phyloP scores from a whole-genome alignment of 2,888 invertebrate species.

The Hololepta plana region DNA sequence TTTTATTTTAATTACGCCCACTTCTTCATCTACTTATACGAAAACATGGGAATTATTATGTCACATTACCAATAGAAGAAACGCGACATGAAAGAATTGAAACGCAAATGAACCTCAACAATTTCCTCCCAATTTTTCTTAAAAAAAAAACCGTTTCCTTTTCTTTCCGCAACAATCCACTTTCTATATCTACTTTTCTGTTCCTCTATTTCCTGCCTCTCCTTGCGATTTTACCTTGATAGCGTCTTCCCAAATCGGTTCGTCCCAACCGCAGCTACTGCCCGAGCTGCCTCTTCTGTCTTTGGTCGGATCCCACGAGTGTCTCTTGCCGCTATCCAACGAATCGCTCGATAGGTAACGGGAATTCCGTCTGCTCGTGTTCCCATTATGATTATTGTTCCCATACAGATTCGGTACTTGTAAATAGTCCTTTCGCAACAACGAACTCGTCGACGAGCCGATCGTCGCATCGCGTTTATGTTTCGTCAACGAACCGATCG shows the following conservation, averaged over 20 bases:
- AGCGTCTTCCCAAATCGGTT: constrained; percentile 43
- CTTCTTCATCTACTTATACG: too few species aligned
- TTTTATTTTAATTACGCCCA: too few species aligned
- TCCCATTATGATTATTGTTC: not conserved
- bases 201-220: constrained; percentile 1
- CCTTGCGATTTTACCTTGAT: constrained; percentile 18
- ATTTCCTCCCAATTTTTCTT: constrained; percentile 1
- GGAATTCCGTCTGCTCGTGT: constrained; percentile 31
- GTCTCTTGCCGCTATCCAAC: constrained; percentile 44
- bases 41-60: too few species aligned
- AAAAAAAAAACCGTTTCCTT: not conserved
- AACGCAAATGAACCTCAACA: too few species aligned
- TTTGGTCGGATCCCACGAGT: constrained; percentile 45
- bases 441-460: constrained; percentile 21
- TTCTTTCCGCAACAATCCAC: too few species aligned
- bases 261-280: constrained; percentile 37
- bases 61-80: too few species aligned
- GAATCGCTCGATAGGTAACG: constrained; percentile 50
- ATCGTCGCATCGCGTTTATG: constrained; percentile 18
- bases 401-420: constrained; percentile 25
- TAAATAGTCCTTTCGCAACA: constrained; percentile 25
- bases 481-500: constrained; percentile 19
- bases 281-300: constrained; percentile 40
- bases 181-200: too few species aligned
- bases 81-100: too few species aligned